These are phyloP conservation scores for Semnopithecus entellus DNA, from an alignment of 2,113 vertebrate genomes.

Conservation along the genomic window DNA sequence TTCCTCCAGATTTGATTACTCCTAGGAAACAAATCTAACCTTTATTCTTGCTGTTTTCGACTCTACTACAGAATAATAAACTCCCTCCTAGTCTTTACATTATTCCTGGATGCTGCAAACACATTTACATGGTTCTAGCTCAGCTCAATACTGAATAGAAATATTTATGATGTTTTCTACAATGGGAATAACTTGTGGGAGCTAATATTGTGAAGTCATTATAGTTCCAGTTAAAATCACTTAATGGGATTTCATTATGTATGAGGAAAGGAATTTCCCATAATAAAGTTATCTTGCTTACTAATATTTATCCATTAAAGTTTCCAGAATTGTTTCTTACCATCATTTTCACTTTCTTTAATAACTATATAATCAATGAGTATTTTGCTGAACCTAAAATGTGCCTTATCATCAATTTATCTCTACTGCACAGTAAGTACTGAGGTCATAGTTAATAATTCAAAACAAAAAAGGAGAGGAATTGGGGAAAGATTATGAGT, in stretches of 20 bases:
- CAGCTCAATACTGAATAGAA: neutral
- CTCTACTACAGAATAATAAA: neutral
- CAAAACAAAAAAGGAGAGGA: neutral
- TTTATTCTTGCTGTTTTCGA: slow-evolving; percentile 11
- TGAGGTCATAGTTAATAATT: neutral
- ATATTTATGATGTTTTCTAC: neutral
- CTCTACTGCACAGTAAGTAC: neutral
- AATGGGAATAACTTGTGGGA: neutral
- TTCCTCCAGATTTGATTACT: neutral
- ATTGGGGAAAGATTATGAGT: neutral
- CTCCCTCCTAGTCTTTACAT: neutral
- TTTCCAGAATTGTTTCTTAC: neutral
- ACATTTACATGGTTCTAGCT: neutral
- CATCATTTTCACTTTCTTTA: slow-evolving; percentile 13
- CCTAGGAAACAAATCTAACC: neutral
- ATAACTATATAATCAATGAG: neutral
- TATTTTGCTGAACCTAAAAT: slow-evolving; percentile 18
- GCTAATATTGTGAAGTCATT: slow-evolving; percentile 28
- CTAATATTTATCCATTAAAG: neutral
- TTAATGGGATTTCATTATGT: slow-evolving; percentile 24
- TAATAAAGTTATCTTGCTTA: neutral
- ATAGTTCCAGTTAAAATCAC: neutral
- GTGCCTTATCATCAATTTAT: neutral
- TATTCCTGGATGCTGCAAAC: neutral
- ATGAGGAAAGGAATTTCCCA: slow-evolving; percentile 3